Evolutionary conservation across 2,888 invertebrate species (phyloP), one percentile per base, ranked within the genome.

Genomic region (Erebia palarica): DNA sequence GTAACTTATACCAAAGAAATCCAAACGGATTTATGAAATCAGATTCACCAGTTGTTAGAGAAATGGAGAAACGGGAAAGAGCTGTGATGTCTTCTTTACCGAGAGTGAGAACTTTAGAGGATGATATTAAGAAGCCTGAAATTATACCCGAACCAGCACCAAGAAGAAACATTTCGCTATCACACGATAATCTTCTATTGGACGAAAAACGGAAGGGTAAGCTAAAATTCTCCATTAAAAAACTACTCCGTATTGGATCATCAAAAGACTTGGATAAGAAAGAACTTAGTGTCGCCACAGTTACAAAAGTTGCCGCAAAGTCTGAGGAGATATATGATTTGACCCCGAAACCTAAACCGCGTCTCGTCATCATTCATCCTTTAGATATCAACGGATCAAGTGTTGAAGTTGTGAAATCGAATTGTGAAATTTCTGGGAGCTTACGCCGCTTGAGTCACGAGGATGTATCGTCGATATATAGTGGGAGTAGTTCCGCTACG

Each of bases 291-390:
- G 85, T 94, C 0, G 84, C 90, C 14, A 80, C 88, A 55, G 84
- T 90, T 5, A 80, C 89, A 14, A 95, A 95, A 74, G 86, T 94
- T 59, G 92, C 94, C 0, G 86, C 88, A 61, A 94, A 94, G 81
- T 81, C 84, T 65, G 95, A 95, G 75, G 95, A 95, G 73, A 90
- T 94, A 49, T 91, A 89, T 70, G 94, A 94, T 59, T 87, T 94
- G 65, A 94, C 94, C 21, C 95, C 95, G 9, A 94, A 95, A 80
- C 94, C 95, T 8, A 96, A 96, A 81, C 96, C 96, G 3, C 94
- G 97, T 16, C 92, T 97, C 36, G 97, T 97, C 73, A 98, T 98
- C 78, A 97, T 98, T 75, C 98, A 98, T 93, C 98, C 98, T 14
- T 93, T 97, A 78, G 97, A 98, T 81, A 94, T 97, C 73, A 97